Conservation (phyloP, 2,888 invertebrate species). For the Dolichopus griseipennis region DNA sequence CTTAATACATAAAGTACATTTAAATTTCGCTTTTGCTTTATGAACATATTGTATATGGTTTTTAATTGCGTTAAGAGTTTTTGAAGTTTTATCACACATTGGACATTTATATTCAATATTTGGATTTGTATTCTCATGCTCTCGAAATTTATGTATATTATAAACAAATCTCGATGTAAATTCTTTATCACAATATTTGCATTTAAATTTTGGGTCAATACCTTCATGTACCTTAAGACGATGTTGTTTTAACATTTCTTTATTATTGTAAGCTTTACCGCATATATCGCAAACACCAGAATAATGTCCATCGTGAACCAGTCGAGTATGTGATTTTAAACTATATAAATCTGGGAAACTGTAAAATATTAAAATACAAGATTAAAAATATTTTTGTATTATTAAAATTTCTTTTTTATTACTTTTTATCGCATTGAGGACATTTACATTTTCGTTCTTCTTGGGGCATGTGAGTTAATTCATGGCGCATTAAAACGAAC, state of each 20-base stretch:
- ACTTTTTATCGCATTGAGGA: neutral
- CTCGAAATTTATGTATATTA: neutral
- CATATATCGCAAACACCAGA: neutral
- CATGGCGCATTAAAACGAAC: neutral
- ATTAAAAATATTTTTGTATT: neutral
- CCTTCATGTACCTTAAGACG: neutral
- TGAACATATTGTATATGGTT: neutral
- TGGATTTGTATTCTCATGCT: neutral
- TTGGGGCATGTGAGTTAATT: neutral
- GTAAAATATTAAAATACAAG: neutral
- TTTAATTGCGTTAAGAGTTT: neutral
- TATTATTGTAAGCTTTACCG: neutral
- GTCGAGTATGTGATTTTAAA: neutral
- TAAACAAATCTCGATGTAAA: neutral
- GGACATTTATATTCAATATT: neutral
- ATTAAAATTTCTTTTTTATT: neutral
- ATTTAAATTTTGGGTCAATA: neutral
- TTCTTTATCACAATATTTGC: neutral
- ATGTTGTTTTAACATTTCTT: neutral
- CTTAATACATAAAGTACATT: neutral
- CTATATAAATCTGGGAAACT: neutral
- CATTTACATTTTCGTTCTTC: neutral
- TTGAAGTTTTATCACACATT: neutral
- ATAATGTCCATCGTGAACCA: neutral
- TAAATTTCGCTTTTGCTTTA: neutral